Evolutionary conservation across 2,888 invertebrate genomes (phyloP).

Genomic region (Ectemnius lituratus): DNA sequence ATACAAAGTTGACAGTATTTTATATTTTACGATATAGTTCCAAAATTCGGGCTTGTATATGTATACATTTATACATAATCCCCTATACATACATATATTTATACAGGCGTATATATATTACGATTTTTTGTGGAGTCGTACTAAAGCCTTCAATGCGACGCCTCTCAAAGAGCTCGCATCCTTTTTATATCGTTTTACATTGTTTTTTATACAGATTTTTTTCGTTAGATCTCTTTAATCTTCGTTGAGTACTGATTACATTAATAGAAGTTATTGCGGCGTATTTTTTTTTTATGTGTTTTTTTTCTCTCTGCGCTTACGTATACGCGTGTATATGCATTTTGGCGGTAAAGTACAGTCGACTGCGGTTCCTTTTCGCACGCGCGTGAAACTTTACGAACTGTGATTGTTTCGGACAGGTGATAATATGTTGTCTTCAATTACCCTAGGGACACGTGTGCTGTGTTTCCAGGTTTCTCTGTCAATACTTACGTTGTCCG

Average conservation of each 20-base stretch:
- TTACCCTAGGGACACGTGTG: conserved; percentile 36
- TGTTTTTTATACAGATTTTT: conserved; percentile 65
- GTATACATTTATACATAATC: conserved; percentile 36
- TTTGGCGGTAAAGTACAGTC: no score
- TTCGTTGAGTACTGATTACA: conserved; percentile 62
- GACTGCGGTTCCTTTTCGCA: conserved; percentile 7
- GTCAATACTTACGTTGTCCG: conserved; percentile 22
- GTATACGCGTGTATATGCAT: background rate
- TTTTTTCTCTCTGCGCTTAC: conserved; percentile 4
- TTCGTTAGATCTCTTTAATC: conserved; percentile 69
- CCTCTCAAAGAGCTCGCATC: conserved; percentile 47
- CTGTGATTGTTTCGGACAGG: conserved; percentile 60
- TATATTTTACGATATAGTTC: conserved; percentile 68
- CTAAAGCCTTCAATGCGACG: conserved; percentile 36
- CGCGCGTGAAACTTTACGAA: conserved; percentile 49
- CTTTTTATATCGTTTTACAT: conserved; percentile 62
- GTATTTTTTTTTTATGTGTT: conserved; percentile 49
- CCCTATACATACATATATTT: conserved; percentile 32
- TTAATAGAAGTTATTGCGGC: conserved; percentile 60
- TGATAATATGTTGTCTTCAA: conserved; percentile 30
- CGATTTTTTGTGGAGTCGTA: conserved; percentile 42
- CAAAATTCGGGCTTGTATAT: conserved; percentile 56
- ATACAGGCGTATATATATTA: conserved; percentile 41
- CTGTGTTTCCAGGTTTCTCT: conserved; percentile 22
- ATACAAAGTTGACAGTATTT: conserved; percentile 71